Conservation (phyloP, 2,113 vertebrate genomes). For the Podocnemis expansa region DNA sequence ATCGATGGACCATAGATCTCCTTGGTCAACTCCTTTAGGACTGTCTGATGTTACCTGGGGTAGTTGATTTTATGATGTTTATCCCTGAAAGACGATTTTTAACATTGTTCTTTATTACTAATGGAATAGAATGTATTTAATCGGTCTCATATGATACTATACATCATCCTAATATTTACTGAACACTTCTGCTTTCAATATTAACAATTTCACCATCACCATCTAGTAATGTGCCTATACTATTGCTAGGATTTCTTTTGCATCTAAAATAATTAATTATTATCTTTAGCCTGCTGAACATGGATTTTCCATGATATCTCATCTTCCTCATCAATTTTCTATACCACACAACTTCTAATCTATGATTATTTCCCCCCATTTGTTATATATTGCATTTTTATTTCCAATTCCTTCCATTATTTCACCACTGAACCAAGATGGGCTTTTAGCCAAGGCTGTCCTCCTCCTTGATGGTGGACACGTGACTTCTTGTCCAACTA, state of each 20-base stretch:
- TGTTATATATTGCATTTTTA: slow-evolving; percentile 22
- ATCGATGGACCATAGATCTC: background rate
- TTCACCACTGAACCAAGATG: slow-evolving; percentile 31
- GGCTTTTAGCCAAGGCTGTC: background rate
- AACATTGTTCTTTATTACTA: background rate
- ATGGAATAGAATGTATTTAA: slow-evolving; percentile 4
- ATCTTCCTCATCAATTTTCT: slow-evolving; percentile 53
- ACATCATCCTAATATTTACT: background rate
- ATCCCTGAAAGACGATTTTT: background rate
- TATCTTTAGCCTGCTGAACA: slow-evolving; percentile 31
- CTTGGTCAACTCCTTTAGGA: background rate
- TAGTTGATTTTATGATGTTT: background rate
- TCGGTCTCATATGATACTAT: background rate
- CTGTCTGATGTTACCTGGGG: background rate
- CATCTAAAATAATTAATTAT: slow-evolving; percentile 51
- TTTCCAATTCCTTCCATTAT: slow-evolving; percentile 38
- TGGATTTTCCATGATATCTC: slow-evolving; percentile 57
- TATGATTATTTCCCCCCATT: slow-evolving; percentile 19
- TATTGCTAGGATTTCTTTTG: slow-evolving; percentile 48
- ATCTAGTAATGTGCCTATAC: slow-evolving; percentile 13
- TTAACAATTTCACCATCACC: slow-evolving; percentile 43
- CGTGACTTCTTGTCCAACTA: background rate
- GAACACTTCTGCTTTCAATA: slow-evolving; percentile 43
- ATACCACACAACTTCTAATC: slow-evolving; percentile 39
- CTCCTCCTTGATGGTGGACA: background rate